Evolutionary conservation across 2,888 invertebrate genomes (phyloP), one percentile per base, ranked within the genome.

Genomic region (Abrostola tripartita): DNA sequence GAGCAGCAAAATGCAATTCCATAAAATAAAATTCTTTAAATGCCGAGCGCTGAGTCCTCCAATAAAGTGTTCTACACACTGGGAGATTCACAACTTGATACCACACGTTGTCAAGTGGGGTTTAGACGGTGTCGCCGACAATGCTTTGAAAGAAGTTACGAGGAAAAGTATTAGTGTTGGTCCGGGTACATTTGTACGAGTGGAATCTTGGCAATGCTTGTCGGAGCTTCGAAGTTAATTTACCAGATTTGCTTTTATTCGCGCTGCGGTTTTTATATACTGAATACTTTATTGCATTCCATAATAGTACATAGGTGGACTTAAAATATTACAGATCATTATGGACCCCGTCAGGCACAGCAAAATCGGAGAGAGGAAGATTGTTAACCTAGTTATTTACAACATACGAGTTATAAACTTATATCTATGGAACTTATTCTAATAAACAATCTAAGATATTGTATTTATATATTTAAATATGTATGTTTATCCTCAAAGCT

Each of bases 21-120:
- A 61, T 76, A 59, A 79, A 76, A 76, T 61, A 51, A 64, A 64
- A 62, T 55, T 64, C 52, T 64, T 68, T 56, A 64, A 68, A 72
- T 52, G 44, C 44, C 36, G 12, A 60, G 60, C 51, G 51, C 54
- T 52, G 24, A 24, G 40, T 63, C 50, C 56, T 41, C 52, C 58
- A 40, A 44, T 68, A 65, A 79, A 68, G 73, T 54, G 8, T 37
- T 37, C 52, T 61, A 1, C 63, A 68, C 61, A 52, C 47, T 11
- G 42, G 14, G 47, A 49, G 11, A 58, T 52, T 51, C 5, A 10
- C 24, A 49, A 24, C 11, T 40, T 9, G 42, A 11, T 36, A 11
- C 35, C 44, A 44, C 7, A 7, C 14, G 6, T 44, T 12, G n/a
- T 42, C 42, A n/a, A 42, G 42, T n/a, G 7, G 42, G 42, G n/a